Evolutionary conservation across 2,113 vertebrate species (phyloP).

Genomic region (Dascyllus trimaculatus): DNA sequence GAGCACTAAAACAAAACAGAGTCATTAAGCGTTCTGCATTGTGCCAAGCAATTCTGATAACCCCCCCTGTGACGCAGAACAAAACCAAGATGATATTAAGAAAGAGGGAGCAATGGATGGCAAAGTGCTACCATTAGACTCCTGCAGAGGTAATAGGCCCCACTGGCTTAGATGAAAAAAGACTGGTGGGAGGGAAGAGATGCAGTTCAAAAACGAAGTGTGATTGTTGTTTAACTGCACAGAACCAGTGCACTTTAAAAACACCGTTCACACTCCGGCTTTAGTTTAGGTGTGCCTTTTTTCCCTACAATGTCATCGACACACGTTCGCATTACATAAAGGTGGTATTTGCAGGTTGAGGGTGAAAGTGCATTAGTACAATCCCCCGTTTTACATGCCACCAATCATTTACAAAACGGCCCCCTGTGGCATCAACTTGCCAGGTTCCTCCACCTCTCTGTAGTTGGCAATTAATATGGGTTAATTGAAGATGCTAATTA

Average conservation of each 20-base stretch:
- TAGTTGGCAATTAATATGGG: slow-evolving; percentile 79
- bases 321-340: slow-evolving; percentile 15
- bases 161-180: slow-evolving; percentile 41
- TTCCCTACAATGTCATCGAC: not conserved
- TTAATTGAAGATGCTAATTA: slow-evolving; percentile 87
- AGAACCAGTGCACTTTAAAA: slow-evolving; percentile 27
- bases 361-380: slow-evolving; percentile 38
- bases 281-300: not conserved
- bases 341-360: slow-evolving; percentile 28
- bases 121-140: slow-evolving; percentile 66
- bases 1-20: slow-evolving; percentile 28
- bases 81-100: slow-evolving; percentile 59
- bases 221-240: slow-evolving; percentile 56
- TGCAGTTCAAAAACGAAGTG: slow-evolving; percentile 21
- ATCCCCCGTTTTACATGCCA: slow-evolving; percentile 26
- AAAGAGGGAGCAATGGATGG: slow-evolving; percentile 44
- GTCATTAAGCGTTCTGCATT: slow-evolving; percentile 49
- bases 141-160: slow-evolving; percentile 71
- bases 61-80: slow-evolving; percentile 49
- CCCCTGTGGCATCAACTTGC: slow-evolving; percentile 68
- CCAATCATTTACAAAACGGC: slow-evolving; percentile 72
- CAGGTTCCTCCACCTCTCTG: slow-evolving; percentile 70
- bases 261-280: not conserved
- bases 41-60: slow-evolving; percentile 43
- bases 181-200: not conserved